Conservation (phyloP, 2,113 vertebrate species). For the Anhinga rufa region DNA sequence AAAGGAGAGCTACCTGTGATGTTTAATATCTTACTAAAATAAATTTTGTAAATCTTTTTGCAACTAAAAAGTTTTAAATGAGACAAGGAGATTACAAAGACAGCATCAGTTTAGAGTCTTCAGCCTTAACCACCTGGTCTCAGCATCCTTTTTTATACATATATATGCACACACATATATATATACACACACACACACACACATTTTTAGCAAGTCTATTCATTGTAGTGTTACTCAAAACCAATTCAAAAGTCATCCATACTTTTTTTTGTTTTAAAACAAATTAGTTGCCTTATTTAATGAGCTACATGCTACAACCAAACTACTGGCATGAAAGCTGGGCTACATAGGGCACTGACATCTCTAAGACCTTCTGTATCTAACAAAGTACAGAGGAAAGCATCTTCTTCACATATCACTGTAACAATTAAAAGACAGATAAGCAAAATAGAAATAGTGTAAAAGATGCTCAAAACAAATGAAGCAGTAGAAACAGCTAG, state of each 20-base stretch:
- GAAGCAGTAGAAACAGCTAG: neutral
- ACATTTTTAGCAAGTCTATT: neutral
- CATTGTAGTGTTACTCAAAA: neutral
- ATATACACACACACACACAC: neutral
- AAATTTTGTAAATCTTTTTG: neutral
- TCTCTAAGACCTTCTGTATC: neutral
- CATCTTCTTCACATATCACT: neutral
- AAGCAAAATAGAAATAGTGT: neutral
- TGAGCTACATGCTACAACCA: neutral
- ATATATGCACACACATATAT: neutral
- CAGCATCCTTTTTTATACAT: neutral
- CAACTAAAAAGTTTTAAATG: neutral
- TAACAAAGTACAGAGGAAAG: neutral
- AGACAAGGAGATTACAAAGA: neutral
- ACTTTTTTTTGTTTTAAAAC: neutral
- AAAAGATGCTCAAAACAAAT: neutral
- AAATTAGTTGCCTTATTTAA: neutral
- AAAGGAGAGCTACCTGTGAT: neutral
- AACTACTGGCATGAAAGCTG: neutral
- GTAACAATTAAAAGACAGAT: neutral
- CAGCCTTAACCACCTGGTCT: neutral
- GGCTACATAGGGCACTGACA: neutral
- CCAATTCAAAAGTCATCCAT: neutral
- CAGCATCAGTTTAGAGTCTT: neutral
- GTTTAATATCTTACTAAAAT: neutral